Evolutionary conservation across 2,888 invertebrate species (phyloP).

Genomic region (Syrista parreyssii): DNA sequence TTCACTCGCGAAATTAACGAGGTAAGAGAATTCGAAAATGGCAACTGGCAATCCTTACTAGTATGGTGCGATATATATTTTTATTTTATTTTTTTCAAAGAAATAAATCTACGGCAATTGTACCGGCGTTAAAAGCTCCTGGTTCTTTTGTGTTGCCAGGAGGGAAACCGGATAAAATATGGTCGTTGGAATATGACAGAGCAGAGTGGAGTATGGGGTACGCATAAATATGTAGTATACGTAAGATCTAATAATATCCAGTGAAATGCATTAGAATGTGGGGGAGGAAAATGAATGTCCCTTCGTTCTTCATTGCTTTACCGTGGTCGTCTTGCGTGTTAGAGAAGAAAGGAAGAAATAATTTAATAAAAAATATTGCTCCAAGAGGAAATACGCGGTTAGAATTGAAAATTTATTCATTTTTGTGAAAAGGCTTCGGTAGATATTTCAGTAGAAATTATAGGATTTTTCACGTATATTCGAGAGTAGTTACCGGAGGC

Average conservation of each 20-base stretch:
- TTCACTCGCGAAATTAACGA: not conserved
- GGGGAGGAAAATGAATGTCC: constrained; percentile 7
- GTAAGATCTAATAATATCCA: constrained; percentile 11
- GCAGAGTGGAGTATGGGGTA: not conserved
- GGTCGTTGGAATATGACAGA: constrained; percentile 5
- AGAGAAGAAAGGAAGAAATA: not conserved
- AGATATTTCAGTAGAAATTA: not conserved
- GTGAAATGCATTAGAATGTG: constrained; percentile 4
- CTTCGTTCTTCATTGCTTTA: constrained; percentile 1
- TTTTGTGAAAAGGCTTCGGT: not conserved
- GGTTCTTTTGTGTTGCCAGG: not conserved
- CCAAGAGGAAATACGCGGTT: constrained; percentile 1
- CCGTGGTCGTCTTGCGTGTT: not conserved
- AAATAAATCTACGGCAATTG: constrained; percentile 7
- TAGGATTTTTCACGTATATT: not conserved
- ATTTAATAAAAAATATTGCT: not conserved
- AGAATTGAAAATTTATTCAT: constrained; percentile 9
- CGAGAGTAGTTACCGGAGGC: not conserved
- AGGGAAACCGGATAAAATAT: constrained; percentile 1
- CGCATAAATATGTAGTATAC: constrained; percentile 10
- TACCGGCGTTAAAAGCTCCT: constrained; percentile 3
- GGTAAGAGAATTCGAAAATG: not conserved
- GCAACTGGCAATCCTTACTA: not conserved
- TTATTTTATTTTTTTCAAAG: not conserved
- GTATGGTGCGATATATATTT: not conserved